Conservation (phyloP, 2,888 invertebrate genomes). For the Punctoribates punctum region DNA sequence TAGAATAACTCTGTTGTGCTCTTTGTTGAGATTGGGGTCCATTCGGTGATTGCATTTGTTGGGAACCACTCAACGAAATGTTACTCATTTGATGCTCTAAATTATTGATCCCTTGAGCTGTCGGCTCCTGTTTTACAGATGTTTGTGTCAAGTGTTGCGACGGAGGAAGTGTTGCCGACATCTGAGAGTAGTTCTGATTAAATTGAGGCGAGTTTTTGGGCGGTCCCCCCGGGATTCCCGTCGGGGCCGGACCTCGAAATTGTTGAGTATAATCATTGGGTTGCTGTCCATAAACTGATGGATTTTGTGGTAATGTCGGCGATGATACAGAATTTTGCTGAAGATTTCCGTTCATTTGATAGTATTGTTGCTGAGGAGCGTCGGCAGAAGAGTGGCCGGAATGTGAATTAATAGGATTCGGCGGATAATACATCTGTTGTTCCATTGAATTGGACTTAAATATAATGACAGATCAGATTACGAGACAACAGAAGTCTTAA, state of each 20-base stretch:
- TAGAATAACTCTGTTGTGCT: neutral
- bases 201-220: neutral
- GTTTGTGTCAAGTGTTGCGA: neutral
- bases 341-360: constrained; percentile 18
- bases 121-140: neutral
- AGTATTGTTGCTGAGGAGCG: constrained; percentile 4
- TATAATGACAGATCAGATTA: neutral
- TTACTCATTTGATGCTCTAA: constrained; percentile 25
- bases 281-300: neutral
- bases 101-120: neutral
- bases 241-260: neutral
- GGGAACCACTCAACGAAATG: constrained; percentile 23
- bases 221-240: neutral
- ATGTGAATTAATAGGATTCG: neutral
- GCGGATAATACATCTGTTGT: constrained; percentile 27
- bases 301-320: neutral
- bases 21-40: neutral
- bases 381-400: neutral
- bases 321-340: neutral
- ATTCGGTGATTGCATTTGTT: constrained; percentile 14
- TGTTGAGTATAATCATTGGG: neutral
- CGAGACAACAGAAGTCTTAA: neutral
- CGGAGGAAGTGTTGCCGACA: constrained; percentile 4
- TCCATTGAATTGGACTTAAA: constrained; percentile 7
- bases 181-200: neutral